Conservation (phyloP, 2,797 vertebrate genomes). For the Pseudochaenichthys georgianus region DNA sequence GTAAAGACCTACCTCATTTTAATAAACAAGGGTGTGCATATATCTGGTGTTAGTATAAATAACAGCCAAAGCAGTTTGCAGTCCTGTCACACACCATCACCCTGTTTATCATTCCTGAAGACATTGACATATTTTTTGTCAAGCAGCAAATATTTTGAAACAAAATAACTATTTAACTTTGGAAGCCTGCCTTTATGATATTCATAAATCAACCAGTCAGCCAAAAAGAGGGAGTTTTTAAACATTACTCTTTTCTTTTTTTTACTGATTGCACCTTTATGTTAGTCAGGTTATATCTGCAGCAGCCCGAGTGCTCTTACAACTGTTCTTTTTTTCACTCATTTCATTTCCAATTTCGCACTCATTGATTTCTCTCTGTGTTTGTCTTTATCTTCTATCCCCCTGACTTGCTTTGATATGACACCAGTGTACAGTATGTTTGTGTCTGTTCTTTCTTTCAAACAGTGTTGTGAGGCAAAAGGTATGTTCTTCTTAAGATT, state of each 20-base stretch:
- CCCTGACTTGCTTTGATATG: conserved; percentile 57
- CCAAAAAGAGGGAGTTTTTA: conserved; percentile 7
- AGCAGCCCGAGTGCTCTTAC: conserved; percentile 21
- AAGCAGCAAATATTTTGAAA: conserved; percentile 18
- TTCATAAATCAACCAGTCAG: conserved; percentile 39
- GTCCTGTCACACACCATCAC: conserved; percentile 31
- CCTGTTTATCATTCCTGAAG: conserved; percentile 10
- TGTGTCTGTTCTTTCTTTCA: conserved; percentile 68
- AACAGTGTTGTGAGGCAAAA: conserved; percentile 68
- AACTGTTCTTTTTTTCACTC: conserved; percentile 6
- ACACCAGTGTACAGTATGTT: conserved; percentile 56
- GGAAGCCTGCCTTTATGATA: conserved; percentile 11
- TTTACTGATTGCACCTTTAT: conserved; percentile 40
- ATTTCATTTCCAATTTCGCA: conserved; percentile 45
- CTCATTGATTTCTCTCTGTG: conserved; percentile 55
- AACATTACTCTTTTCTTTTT: conserved; percentile 19
- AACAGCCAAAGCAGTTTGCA: conserved; percentile 19
- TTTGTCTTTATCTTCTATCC: conserved; percentile 54
- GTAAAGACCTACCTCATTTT: conserved; percentile 34
- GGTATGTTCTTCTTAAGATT: conserved; percentile 73
- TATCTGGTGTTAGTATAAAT: conserved; percentile 43
- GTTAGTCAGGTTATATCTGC: conserved; percentile 35
- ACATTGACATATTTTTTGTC: conserved; percentile 7
- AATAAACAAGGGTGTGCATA: conserved; percentile 25
- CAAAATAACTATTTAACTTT: conserved; percentile 13